These are phyloP conservation scores for Neolamprologus sp. DNA, from an alignment of 2,113 vertebrate genomes.

Conservation along the genomic window DNA sequence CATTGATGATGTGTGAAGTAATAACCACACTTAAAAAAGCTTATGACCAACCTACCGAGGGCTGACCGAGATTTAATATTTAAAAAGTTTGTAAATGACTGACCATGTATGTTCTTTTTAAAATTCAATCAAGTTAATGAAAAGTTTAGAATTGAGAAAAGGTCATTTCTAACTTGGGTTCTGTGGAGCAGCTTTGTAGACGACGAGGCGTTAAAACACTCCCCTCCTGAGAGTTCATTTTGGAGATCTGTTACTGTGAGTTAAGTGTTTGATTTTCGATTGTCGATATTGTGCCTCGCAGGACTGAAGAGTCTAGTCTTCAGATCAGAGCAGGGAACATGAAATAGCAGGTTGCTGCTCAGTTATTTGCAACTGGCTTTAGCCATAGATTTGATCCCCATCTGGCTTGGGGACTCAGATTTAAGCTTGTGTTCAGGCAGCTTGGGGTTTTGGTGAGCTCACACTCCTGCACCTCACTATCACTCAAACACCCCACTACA, in stretches of 20 bases:
- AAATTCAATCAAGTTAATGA: background rate
- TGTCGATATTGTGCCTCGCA: background rate
- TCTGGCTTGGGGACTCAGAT: background rate
- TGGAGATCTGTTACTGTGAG: background rate
- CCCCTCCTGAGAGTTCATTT: background rate
- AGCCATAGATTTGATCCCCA: background rate
- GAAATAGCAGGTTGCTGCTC: background rate
- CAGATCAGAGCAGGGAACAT: background rate
- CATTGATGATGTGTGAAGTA: background rate
- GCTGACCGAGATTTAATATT: accelerated
- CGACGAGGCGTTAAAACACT: background rate
- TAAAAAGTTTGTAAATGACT: background rate
- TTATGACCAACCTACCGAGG: background rate
- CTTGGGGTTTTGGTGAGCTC: background rate
- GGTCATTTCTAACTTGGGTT: background rate
- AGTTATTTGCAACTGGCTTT: background rate
- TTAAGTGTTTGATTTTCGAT: background rate
- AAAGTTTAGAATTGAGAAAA: background rate
- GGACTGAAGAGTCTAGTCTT: background rate
- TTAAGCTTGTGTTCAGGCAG: background rate
- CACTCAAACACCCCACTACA: background rate
- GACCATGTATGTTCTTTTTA: background rate
- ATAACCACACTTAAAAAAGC: background rate
- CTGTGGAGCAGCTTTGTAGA: background rate
- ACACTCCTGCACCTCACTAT: background rate